phyloP scores from a whole-genome alignment of 2,888 invertebrate species.

The Drosophila flavopinicola region DNA sequence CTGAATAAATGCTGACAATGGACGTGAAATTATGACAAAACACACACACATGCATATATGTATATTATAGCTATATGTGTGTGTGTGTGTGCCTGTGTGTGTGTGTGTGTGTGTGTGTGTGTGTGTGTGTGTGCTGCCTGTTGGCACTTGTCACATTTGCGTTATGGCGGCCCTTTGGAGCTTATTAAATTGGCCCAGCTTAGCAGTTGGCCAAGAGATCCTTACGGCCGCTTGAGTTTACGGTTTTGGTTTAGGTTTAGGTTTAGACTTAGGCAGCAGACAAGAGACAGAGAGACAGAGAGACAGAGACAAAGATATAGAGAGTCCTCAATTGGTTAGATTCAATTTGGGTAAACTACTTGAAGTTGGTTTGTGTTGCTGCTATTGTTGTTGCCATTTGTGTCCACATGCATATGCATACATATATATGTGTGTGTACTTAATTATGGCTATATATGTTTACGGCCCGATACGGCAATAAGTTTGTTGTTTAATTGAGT shows the following conservation, averaged over 20 bases:
- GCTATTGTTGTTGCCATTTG: too few species aligned
- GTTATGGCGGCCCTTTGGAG: constrained; percentile 61
- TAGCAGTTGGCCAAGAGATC: constrained; percentile 44
- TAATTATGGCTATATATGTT: constrained; percentile 22
- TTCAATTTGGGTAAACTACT: constrained; percentile 55
- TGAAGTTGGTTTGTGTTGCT: constrained; percentile 24
- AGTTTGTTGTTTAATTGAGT: neutral
- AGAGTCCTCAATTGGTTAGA: constrained; percentile 43
- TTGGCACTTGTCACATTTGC: constrained; percentile 74
- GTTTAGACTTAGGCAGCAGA: too few species aligned
- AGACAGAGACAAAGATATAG: neutral
- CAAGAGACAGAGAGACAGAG: neutral
- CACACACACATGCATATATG: constrained; percentile 20
- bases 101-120: constrained; percentile 30
- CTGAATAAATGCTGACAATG: constrained; percentile 75
- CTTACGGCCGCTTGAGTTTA: constrained; percentile 5
- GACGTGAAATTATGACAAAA: constrained; percentile 70
- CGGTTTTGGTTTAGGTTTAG: constrained; percentile 5
- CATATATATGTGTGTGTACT: constrained; percentile 6
- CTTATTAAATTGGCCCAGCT: constrained; percentile 69
- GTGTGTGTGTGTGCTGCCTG: constrained; percentile 42
- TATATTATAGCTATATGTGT: constrained; percentile 7
- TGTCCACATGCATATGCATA: constrained; percentile 1
- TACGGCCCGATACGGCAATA: neutral
- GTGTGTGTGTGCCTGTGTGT: constrained; percentile 11